Evolutionary conservation across 2,113 vertebrate genomes (phyloP), one percentile per base, ranked within the genome.

Genomic region (Perccottus glenii): DNA sequence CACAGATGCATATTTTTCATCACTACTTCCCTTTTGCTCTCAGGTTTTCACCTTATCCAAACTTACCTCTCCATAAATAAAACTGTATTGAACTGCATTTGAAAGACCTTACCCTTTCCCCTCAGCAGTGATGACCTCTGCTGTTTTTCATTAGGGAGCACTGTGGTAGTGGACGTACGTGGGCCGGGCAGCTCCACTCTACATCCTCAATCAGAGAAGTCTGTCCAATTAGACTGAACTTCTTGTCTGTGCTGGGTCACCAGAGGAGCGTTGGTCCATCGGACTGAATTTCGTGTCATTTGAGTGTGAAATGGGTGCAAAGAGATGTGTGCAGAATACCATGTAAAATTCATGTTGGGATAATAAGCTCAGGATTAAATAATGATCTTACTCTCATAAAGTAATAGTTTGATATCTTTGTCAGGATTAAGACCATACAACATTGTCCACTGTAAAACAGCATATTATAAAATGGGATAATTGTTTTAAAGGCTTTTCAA

Each of bases 161-260:
- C 49, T 4, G n/a, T 57, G 61, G 59, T 53, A 45, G 51, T 45
- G 50, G 49, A 64, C 32, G 64, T 76, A 56, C 36, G 57, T 67
- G 62, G 58, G 70, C 56, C 44, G 43, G 19, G 49, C 62, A 59
- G 27, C 59, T 15, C 9, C 12, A 32, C 62, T 65, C 69, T 58
- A 60, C 76, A 60, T 73, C 64, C 66, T 78, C 57, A 82, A 66
- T 80, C 77, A 44, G 74, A 75, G 62, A 82, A 73, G 73, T 70
- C 75, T 66, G 74, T 77, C 86, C 85, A 89, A 88, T 89, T 88
- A 90, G 81, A 77, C 64, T 87, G 82, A 88, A 85, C 86, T 83
- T 65, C 60, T 65, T 60, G 56, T 84, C 67, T 72, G 58, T 65
- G 68, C 69, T 9, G 15, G 73, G 76, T 82, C 80, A 71, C 11